Evolutionary conservation across 2,797 vertebrate species (phyloP), one percentile per base, ranked within the genome.

Genomic region (Chlorospingus semifuscus): DNA sequence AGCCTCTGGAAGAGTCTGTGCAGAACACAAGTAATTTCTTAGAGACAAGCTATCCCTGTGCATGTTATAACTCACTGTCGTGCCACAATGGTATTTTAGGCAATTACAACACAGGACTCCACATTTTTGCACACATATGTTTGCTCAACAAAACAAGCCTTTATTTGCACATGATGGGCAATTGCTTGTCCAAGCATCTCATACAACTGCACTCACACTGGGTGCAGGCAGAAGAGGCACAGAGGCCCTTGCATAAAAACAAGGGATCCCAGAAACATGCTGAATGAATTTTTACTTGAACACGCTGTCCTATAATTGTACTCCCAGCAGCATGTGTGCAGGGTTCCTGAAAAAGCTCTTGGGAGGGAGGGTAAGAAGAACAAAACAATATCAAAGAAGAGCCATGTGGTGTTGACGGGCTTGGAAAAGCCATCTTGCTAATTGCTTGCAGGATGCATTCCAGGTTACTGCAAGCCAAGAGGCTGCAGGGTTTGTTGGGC

Each of bases 391-490:
- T 95, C 79, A 95, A 96, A 94, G 92, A 79, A 53, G 61, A 82
- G 27, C 41, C 4, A 29, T 89, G 84, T 66, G 50, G 32, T 84
- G 87, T 65, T 88, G 75, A 92, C 55, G 4, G 12, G 44, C 56
- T 84, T 94, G 87, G 88, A 94, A 94, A 94, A 95, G 49, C 29
- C 86, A 71, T 88, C 64, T 87, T 80, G 91, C 61, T 96, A 94
- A 93, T 94, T 96, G 92, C 69, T 90, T 93, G 81, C 93, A 93
- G 89, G 44, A 89, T 71, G 53, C 87, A 82, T 93, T 96, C 89
- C 91, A 92, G 81, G 47, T 89, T 95, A 66, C 50, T 94, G 50
- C 55, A 57, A 89, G 81, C 85, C 93, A 95, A 89, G 49, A 92
- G 49, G 61, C 94, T 84, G 76, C 89, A 85, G 94, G 89, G 77